Conservation (phyloP, 2,797 vertebrate genomes). For the Enteromius fasciolatus region DNA sequence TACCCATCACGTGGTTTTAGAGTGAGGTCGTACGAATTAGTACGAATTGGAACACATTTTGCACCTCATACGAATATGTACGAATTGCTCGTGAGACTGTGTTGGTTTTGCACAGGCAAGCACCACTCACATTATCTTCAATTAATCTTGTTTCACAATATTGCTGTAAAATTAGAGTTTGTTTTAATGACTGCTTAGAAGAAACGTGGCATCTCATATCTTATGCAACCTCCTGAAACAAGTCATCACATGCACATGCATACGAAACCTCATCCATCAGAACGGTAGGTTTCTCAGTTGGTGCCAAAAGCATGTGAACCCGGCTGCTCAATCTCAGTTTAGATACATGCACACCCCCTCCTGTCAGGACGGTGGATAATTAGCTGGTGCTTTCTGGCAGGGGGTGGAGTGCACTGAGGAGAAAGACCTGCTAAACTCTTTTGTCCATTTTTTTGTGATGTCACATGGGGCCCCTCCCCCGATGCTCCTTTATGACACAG, state of each 20-base stretch:
- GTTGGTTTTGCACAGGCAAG: neutral
- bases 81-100: too few species aligned
- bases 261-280: constrained; percentile 29
- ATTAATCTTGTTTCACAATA: constrained; percentile 1
- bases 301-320: constrained; percentile 37
- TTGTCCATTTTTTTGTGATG: constrained; percentile 56
- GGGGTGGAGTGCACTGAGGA: constrained; percentile 45
- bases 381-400: constrained; percentile 57
- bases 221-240: constrained; percentile 54
- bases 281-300: constrained; percentile 10
- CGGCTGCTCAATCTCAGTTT: constrained; percentile 48
- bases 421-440: constrained; percentile 57
- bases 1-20: too few species aligned
- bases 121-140: neutral
- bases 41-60: too few species aligned
- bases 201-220: constrained; percentile 33
- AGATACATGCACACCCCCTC: constrained; percentile 44
- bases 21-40: too few species aligned
- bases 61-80: too few species aligned
- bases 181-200: constrained; percentile 42
- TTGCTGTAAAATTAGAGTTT: constrained; percentile 6
- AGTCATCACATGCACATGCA: constrained; percentile 26
- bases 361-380: constrained; percentile 58
- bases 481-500: constrained; percentile 41
- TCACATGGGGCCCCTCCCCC: constrained; percentile 43